These are phyloP conservation scores for Horisme vitalbata DNA, from an alignment of 2,888 invertebrate species.

Conservation along the genomic window DNA sequence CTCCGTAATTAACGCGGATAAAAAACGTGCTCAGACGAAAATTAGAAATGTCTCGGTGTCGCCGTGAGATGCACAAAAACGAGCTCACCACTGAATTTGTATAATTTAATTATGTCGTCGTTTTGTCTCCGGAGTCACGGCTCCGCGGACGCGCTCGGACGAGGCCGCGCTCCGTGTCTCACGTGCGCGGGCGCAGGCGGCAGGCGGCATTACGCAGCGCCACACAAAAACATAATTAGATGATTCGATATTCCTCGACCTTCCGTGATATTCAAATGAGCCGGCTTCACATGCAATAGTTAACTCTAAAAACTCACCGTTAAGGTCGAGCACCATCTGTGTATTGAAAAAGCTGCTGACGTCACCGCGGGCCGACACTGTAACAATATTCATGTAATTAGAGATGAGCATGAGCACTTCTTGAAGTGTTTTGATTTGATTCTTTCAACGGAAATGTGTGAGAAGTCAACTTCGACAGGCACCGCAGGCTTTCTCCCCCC, in stretches of 20 bases:
- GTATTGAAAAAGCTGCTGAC: slow-evolving; percentile 77
- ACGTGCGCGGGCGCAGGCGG: slow-evolving; percentile 12
- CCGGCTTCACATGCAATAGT: slow-evolving; percentile 20
- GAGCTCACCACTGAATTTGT: slow-evolving; percentile 56
- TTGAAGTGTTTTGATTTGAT: slow-evolving; percentile 8
- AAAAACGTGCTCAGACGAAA: slow-evolving; percentile 70
- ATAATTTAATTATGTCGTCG: slow-evolving; percentile 72
- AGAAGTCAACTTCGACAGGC: background rate
- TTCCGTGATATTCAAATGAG: slow-evolving; percentile 48
- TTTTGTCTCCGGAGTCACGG: slow-evolving; percentile 57
- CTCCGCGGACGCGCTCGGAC: slow-evolving; percentile 12
- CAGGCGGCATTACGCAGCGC: background rate
- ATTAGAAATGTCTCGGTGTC: slow-evolving; percentile 75
- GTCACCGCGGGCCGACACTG: slow-evolving; percentile 78
- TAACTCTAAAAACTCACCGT: slow-evolving; percentile 59
- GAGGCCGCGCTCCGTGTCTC: slow-evolving; percentile 11
- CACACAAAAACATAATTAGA: slow-evolving; percentile 53
- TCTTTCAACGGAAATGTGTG: background rate
- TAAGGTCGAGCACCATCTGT: slow-evolving; percentile 79
- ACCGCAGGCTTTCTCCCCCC: too few species aligned
- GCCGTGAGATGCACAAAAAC: slow-evolving; percentile 54
- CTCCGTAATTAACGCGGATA: slow-evolving; percentile 72
- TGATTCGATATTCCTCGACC: slow-evolving; percentile 40
- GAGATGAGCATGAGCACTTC: slow-evolving; percentile 37
- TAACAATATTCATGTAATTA: slow-evolving; percentile 58